These are phyloP conservation scores for Amblyopsis hoosieri DNA, from an alignment of 2,797 vertebrate genomes.

Conservation along the genomic window DNA sequence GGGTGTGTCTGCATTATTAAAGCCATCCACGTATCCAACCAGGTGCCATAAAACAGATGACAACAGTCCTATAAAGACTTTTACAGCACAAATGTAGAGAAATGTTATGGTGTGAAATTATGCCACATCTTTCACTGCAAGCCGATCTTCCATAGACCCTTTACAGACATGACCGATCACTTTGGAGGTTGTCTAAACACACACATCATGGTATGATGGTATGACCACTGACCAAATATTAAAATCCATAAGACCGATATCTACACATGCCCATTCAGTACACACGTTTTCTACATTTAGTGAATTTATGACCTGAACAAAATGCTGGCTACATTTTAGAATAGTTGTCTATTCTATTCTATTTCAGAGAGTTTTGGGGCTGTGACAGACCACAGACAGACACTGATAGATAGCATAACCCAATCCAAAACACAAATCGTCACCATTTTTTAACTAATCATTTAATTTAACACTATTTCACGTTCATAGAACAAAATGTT, in stretches of 20 bases:
- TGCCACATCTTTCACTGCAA: conserved; percentile 45
- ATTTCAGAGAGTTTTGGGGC: too few species aligned
- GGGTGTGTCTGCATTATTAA: conserved; percentile 17
- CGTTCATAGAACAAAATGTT: neutral
- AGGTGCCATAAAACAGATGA: conserved; percentile 52
- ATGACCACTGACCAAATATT: neutral
- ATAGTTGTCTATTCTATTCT: too few species aligned
- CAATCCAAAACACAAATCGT: too few species aligned
- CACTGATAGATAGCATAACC: too few species aligned
- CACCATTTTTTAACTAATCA: too few species aligned
- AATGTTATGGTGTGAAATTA: conserved; percentile 31
- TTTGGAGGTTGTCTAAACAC: conserved; percentile 17
- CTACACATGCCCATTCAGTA: too few species aligned
- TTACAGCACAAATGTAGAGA: conserved; percentile 36
- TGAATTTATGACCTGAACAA: too few species aligned
- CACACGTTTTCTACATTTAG: too few species aligned
- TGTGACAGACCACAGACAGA: too few species aligned
- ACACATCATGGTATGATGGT: conserved; percentile 20
- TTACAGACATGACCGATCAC: conserved; percentile 14
- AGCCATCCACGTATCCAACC: conserved; percentile 34
- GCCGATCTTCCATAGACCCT: conserved; percentile 38
- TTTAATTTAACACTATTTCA: too few species aligned
- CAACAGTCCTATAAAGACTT: conserved; percentile 53
- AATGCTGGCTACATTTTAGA: too few species aligned
- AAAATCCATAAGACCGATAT: too few species aligned